Evolutionary conservation across 2,797 vertebrate genomes (phyloP).

Genomic region (Poliocrania exsul): DNA sequence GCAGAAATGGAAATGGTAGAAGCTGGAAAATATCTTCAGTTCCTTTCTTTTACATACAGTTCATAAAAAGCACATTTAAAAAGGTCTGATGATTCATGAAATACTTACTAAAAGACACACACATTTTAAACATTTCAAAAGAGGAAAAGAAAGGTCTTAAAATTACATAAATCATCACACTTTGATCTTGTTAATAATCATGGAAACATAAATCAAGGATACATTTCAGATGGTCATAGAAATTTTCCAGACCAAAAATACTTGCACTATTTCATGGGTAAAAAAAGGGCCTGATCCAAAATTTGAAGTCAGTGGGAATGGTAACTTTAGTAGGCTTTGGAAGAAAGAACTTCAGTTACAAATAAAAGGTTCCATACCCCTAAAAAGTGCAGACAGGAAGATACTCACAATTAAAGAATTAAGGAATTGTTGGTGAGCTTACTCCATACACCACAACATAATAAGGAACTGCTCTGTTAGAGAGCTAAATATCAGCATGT

Average conservation of each 20-base stretch:
- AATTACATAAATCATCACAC: neutral
- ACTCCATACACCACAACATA: neutral
- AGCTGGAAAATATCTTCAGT: conserved; percentile 58
- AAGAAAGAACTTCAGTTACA: neutral
- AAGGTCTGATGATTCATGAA: conserved; percentile 17
- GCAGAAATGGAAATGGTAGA: conserved; percentile 66
- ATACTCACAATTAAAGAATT: neutral
- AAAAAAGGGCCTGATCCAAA: neutral
- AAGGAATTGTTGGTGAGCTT: conserved; percentile 19
- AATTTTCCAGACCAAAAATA: neutral
- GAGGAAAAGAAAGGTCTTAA: conserved; percentile 6
- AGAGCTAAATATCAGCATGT: neutral
- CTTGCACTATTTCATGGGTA: neutral
- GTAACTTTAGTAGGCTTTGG: conserved; percentile 6
- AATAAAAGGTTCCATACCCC: neutral
- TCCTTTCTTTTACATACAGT: conserved; percentile 36
- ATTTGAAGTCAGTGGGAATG: neutral
- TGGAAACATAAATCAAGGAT: neutral
- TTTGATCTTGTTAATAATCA: neutral
- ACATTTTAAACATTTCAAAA: conserved; percentile 35
- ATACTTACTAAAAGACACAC: conserved; percentile 25
- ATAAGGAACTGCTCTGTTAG: neutral
- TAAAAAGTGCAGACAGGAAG: neutral
- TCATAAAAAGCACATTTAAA: conserved; percentile 61
- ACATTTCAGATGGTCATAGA: neutral